These are phyloP conservation scores for Hoplodrina blanda DNA, from an alignment of 2,888 invertebrate species.

Conservation along the genomic window DNA sequence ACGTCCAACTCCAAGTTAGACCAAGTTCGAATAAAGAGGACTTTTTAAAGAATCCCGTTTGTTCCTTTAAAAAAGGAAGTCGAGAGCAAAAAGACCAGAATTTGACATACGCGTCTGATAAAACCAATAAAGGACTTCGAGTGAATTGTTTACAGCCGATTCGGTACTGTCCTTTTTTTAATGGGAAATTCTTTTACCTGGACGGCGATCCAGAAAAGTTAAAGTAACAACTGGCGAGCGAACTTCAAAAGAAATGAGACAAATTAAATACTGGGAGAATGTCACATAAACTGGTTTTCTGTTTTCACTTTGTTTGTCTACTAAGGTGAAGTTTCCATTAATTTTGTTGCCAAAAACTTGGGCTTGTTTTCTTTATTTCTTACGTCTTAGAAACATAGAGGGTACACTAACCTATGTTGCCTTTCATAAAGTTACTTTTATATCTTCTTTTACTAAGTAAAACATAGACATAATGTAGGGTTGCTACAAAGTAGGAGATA, in stretches of 20 bases:
- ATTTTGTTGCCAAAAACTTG: slow-evolving; percentile 43
- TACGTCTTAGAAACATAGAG: slow-evolving; percentile 4
- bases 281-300: slow-evolving; percentile 46
- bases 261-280: slow-evolving; percentile 75
- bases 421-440: slow-evolving; percentile 25
- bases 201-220: slow-evolving; percentile 76
- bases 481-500: neutral
- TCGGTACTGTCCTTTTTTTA: slow-evolving; percentile 84
- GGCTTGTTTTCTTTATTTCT: slow-evolving; percentile 21
- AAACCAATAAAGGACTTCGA: slow-evolving; percentile 84
- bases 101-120: slow-evolving; percentile 80
- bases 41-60: slow-evolving; percentile 61
- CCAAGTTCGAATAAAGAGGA: slow-evolving; percentile 61
- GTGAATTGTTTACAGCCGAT: slow-evolving; percentile 84
- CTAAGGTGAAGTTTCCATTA: slow-evolving; percentile 34
- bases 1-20: slow-evolving; percentile 46
- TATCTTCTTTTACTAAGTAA: slow-evolving; percentile 32
- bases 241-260: slow-evolving; percentile 84
- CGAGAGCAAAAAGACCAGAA: slow-evolving; percentile 63
- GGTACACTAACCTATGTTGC: slow-evolving; percentile 2
- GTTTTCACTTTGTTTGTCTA: slow-evolving; percentile 37
- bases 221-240: slow-evolving; percentile 72
- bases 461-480: slow-evolving; percentile 13
- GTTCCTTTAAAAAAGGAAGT: slow-evolving; percentile 58
- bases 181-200: slow-evolving; percentile 85